Percentiles rank a stretch among this genome's conserved stretches.
Conservation (phyloP, 2,113 vertebrate species). For the Emydura subglobosa region DNA sequence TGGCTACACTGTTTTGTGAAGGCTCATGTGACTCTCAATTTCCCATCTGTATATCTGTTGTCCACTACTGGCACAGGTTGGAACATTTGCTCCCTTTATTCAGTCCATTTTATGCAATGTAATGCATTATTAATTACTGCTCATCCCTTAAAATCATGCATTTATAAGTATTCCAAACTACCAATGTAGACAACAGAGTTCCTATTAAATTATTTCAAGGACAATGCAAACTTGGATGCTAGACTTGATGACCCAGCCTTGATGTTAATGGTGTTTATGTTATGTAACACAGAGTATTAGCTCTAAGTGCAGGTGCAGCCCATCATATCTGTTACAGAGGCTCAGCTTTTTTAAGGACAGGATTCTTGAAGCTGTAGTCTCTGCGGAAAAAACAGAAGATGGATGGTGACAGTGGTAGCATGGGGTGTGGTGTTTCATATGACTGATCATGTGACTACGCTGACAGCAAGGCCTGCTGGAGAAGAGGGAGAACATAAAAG, state of each 20-base stretch:
- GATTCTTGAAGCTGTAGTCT: not conserved
- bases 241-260: not conserved
- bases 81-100: not conserved
- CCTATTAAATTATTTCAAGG: not conserved
- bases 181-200: not conserved
- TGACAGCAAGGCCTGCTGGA: not conserved
- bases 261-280: not conserved
- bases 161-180: not conserved
- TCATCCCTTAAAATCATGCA: not conserved
- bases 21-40: not conserved
- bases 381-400: not conserved
- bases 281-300: not conserved
- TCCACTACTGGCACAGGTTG: not conserved
- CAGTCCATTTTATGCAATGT: not conserved
- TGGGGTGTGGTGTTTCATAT: fast-evolving
- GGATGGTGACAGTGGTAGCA: not conserved
- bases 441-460: fast-evolving
- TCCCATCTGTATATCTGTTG: not conserved
- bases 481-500: not conserved
- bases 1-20: not conserved
- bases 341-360: not conserved
- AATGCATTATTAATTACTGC: not conserved
- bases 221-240: not conserved
- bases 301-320: not conserved
- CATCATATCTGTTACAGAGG: not conserved